Conservation (phyloP, 2,888 invertebrate species). For the Pilophorus perplexus region DNA sequence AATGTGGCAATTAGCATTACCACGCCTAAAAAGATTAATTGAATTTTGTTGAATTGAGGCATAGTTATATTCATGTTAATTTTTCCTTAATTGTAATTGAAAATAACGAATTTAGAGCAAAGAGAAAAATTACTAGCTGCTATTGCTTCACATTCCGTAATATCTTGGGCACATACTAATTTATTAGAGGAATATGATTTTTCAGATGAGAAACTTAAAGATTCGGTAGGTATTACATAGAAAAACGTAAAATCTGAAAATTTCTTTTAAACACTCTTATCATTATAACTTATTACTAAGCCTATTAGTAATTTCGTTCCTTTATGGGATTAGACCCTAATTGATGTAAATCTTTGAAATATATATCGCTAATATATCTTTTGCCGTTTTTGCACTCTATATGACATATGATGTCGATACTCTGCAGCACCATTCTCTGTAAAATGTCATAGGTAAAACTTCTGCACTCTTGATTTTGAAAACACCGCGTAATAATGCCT, state of each 20-base stretch:
- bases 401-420: not conserved
- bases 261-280: no score
- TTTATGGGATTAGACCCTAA: no score
- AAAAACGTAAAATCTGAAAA: no score
- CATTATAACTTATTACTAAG: no score
- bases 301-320: no score
- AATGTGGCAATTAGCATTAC: not conserved
- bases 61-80: not conserved
- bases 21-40: not conserved
- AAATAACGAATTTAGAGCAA: no score
- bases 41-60: not conserved
- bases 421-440: not conserved
- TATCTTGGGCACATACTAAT: no score
- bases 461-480: conserved; percentile 7
- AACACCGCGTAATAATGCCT: conserved; percentile 3
- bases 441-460: not conserved
- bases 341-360: not conserved
- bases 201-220: no score
- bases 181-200: no score
- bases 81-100: not conserved
- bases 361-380: not conserved
- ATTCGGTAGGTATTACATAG: no score
- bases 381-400: not conserved
- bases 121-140: no score
- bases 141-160: no score